Conservation (phyloP, 1,140 invertebrate genomes). For the Tetramorium parvispinum region DNA sequence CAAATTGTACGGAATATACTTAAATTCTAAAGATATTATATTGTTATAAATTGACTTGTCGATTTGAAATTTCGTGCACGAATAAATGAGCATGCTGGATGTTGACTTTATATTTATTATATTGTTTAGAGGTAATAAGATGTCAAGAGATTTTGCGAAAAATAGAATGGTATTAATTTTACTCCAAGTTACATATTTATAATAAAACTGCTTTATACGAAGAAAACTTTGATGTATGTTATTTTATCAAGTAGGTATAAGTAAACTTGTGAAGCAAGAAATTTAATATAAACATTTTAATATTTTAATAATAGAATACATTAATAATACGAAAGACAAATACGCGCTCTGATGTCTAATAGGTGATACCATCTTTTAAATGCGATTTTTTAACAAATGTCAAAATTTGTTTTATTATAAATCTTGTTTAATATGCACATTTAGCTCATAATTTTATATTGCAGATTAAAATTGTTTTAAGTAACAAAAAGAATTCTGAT, state of each 20-base stretch:
- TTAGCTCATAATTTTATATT: neutral
- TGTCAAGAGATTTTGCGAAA: neutral
- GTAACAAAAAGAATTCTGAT: neutral
- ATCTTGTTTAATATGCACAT: neutral
- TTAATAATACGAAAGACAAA: neutral
- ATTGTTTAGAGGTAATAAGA: neutral
- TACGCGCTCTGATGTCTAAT: neutral
- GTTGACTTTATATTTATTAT: neutral
- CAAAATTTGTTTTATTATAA: neutral
- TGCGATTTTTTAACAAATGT: neutral
- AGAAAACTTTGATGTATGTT: neutral
- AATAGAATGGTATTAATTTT: neutral
- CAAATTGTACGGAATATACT: neutral
- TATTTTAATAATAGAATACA: neutral
- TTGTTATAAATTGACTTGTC: neutral
- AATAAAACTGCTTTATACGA: neutral
- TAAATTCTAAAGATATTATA: constrained; percentile 8
- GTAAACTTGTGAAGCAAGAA: neutral
- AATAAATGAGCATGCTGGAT: neutral
- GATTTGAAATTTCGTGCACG: constrained; percentile 3
- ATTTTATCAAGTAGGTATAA: neutral
- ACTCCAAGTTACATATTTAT: neutral
- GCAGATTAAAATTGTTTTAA: neutral
- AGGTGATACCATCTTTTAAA: neutral
- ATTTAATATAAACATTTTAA: neutral